Conservation (phyloP, 2,113 vertebrate genomes). For the Phycodurus eques region DNA sequence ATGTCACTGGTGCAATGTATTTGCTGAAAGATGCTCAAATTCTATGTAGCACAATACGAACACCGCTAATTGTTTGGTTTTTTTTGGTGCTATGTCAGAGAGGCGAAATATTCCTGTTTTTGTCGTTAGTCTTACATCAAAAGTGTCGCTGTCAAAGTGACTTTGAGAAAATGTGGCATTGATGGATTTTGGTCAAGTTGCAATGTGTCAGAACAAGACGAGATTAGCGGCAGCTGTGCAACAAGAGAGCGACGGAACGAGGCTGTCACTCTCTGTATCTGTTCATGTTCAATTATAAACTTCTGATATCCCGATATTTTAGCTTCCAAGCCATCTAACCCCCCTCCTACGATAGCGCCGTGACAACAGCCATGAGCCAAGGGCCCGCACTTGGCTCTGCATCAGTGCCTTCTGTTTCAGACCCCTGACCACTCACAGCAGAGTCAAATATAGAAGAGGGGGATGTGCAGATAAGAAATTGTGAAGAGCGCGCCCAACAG, state of each 20-base stretch:
- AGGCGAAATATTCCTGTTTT: slow-evolving; percentile 32
- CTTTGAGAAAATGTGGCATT: slow-evolving; percentile 17
- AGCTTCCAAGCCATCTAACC: no score
- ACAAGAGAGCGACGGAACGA: neutral
- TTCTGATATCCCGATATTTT: neutral
- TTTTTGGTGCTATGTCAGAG: slow-evolving; percentile 29
- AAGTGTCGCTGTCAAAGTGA: slow-evolving; percentile 37
- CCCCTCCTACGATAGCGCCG: no score
- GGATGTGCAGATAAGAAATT: neutral
- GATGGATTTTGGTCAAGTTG: slow-evolving; percentile 20
- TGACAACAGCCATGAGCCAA: no score
- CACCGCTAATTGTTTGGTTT: neutral
- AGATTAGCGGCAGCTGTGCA: neutral
- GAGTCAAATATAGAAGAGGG: slow-evolving; percentile 7
- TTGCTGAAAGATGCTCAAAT: neutral
- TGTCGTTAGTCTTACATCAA: slow-evolving; percentile 18
- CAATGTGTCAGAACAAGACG: neutral
- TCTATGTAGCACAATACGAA: neutral
- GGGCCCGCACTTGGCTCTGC: neutral
- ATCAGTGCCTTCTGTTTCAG: slow-evolving; percentile 26
- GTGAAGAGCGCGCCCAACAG: no score
- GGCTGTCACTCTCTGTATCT: slow-evolving; percentile 4
- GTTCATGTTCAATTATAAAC: neutral
- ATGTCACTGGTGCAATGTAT: neutral
- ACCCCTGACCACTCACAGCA: slow-evolving; percentile 29